Percentiles rank a stretch among this genome's conserved stretches.
Conservation (phyloP, 23 tunicate genomes). For the Diplosoma virens region DNA sequence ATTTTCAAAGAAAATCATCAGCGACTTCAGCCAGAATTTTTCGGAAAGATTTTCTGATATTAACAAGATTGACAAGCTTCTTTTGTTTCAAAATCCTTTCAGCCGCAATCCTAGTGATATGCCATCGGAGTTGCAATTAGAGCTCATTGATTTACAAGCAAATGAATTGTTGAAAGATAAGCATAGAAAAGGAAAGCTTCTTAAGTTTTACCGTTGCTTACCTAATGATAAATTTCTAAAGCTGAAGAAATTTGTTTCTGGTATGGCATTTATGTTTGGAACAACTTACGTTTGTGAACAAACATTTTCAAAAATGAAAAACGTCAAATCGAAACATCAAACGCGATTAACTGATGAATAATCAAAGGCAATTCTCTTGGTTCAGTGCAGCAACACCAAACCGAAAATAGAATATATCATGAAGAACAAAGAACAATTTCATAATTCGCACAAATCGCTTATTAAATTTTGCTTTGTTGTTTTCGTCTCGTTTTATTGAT, state of each 20-base stretch:
- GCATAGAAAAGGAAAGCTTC: conserved; percentile 36
- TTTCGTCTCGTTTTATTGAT: conserved; percentile 5
- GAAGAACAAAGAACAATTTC: too few species aligned
- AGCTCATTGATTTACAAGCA: conserved; percentile 31
- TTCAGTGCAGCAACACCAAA: too few species aligned
- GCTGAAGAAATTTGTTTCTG: conserved; percentile 2
- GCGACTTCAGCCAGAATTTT: conserved; percentile 5
- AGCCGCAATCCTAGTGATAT: conserved; percentile 18
- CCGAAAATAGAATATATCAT: too few species aligned
- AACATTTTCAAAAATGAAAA: too few species aligned
- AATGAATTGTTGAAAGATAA: conserved; percentile 35
- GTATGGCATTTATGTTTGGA: conserved; percentile 1
- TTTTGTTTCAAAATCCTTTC: conserved; percentile 23
- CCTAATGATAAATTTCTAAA: conserved; percentile 23
- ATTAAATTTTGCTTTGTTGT: conserved; percentile 8
- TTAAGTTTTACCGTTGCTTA: too few species aligned
- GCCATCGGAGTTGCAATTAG: conserved; percentile 26
- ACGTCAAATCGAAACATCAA: too few species aligned
- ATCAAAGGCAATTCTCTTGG: too few species aligned
- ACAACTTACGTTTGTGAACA: too few species aligned
- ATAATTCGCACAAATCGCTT: conserved; percentile 1
- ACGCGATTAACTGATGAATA: background rate
- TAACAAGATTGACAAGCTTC: conserved; percentile 17
- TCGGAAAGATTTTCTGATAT: conserved; percentile 9
- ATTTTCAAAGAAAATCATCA: background rate